Evolutionary conservation across 2,797 vertebrate species (phyloP), one percentile per base, ranked within the genome.

Genomic region (Sylvia borin): DNA sequence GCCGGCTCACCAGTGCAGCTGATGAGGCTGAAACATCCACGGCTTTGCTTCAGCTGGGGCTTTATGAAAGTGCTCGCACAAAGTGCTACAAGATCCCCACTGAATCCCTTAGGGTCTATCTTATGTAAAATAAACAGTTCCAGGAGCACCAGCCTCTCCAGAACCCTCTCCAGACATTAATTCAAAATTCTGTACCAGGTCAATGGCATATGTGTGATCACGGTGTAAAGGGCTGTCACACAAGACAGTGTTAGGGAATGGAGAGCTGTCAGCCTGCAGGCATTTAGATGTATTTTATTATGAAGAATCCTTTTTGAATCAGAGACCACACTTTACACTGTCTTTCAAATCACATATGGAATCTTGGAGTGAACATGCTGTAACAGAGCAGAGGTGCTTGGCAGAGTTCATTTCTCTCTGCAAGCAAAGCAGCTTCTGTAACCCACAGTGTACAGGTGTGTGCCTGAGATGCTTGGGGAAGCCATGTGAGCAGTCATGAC

Each of bases 361-460:
- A 31, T 62, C 16, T 48, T 65, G 76, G 16, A 55, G 62, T 38
- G 47, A 84, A 21, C 24, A 13, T 0, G 2, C 13, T 55, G 2
- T 55, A 42, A 45, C 1, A 48, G 45, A 60, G 48, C 48, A 80
- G 61, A 57, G 73, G 29, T 1, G 2, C 61, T 60, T 67, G 50
- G 42, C 34, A 43, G 74, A 72, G 36, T 40, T 88, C 4, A 11
- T 86, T 86, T 75, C 0, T 1, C 31, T 55, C 73, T 32, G 66
- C 54, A 62, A 90, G 57, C 62, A 43, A 70, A 87, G 67, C 20
- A 8, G 34, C 17, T 53, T 57, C 55, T 85, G 54, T 75, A 29
- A 27, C 0, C 0, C 36, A 7, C 66, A 62, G 54, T 0, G 0
- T 11, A 3, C 11, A 13, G 32, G 32, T 3, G 16, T 25, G 15